Percentiles rank a stretch among this genome's conserved stretches.
Conservation (phyloP, 2,113 vertebrate genomes). For the Atlantisia rogersi region DNA sequence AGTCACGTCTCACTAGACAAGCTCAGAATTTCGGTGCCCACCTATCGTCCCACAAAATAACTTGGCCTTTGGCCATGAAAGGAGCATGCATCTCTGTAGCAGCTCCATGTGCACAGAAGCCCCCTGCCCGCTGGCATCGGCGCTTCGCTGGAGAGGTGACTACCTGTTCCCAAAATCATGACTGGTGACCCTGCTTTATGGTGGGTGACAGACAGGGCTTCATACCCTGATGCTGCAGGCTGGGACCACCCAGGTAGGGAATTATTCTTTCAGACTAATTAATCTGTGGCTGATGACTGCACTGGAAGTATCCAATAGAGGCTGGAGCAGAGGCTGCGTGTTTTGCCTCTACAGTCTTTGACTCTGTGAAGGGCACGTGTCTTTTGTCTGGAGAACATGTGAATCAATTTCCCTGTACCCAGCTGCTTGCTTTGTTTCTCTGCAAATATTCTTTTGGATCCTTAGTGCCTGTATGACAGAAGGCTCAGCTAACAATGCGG, state of each 20-base stretch:
- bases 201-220: not conserved
- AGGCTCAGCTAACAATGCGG: not conserved
- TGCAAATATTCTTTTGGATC: not conserved
- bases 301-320: not conserved
- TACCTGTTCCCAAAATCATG: not conserved
- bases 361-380: not conserved
- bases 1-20: not conserved
- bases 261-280: not conserved
- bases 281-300: not conserved
- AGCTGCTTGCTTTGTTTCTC: not conserved
- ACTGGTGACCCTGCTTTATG: not conserved
- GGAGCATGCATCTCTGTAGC: not conserved
- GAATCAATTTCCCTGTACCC: not conserved
- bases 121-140: too few relatives aligned
- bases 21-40: not conserved
- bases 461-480: not conserved
- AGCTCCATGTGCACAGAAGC: not conserved
- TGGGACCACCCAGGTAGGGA: not conserved
- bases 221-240: rapidly evolving
- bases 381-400: not conserved
- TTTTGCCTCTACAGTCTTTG: not conserved
- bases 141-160: not conserved
- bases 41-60: not conserved
- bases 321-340: not conserved
- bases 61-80: not conserved